Base-by-base conservation (phyloP, 2,113 vertebrate genomes). In the Archocentrus centrarchus region DNA sequence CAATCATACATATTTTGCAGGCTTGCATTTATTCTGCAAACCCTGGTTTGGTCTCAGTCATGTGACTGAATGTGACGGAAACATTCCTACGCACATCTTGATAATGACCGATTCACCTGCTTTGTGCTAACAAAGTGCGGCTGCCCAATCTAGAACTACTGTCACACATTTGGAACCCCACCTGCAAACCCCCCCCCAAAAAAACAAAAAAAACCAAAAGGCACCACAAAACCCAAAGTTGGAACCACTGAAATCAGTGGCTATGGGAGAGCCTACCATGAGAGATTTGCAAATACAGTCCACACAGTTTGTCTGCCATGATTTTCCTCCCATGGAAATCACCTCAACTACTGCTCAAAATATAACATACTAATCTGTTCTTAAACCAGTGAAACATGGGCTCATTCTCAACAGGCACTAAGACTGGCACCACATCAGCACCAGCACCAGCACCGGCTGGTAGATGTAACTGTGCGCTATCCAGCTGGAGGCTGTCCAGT, bases 311-410 rank as follows among this genome's bases (percentile, higher is more conserved):
- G 39, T 6, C 22, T 68, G 39, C 22, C 63, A 47, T 18, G 22
- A 68, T 6, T 0, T 22, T 47, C 41, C 15, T 9, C n/a, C 2
- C 20, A 2, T 0, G 20, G n/a, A 66, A 1, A 14, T 50, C 2
- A 50, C 47, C 14, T 6, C 15, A 17, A 50, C 14, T 0, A 1
- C 22, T 27, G 63, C 39, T 47, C n/a, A 11, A 47, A 68, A 47
- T 22, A 66, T 66, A 17, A 15, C 63, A 2, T 15, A 44, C 37
- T 24, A 44, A 66, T 44, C 37, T 24, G 13, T 41, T 68, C 39
- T 27, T 14, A 66, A 27, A 44, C 39, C 14, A 27, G 22, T 27
- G 22, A 47, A 11, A 27, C 17, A 7, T 11, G 24, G 39, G 39
- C 22, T n/a, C 55, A 58, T 58, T 22, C n/a, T 22, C n/a, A 58